Base-by-base conservation (phyloP, 2,888 invertebrate species). In the Cryptocephalus primarius region DNA sequence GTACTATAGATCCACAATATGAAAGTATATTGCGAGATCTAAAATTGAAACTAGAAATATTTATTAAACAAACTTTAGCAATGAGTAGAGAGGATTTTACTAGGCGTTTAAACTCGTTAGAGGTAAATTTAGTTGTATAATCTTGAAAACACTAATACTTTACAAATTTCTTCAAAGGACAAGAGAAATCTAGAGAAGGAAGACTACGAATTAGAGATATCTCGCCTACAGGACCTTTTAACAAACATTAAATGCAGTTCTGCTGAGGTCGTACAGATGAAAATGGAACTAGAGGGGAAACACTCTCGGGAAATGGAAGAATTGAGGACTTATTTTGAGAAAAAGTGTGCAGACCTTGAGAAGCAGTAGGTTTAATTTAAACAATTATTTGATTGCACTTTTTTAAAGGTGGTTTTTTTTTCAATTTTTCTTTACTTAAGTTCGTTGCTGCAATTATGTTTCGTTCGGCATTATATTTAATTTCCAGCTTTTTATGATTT, bases 301-400 rank as follows among this genome's bases (percentile, higher is more conserved):
- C 86, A 88, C 68, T 74, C 80, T 33, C 79, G 78, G 52, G 85
- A 88, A 65, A 82, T 88, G 81, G 86, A 86, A 64, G 82, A 87
- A 61, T 65, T 88, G 45, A 73, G 88, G 40, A 83, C 78, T 9
- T 88, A 88, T 60, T 88, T 87, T 61, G 88, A 88, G 61, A 76
- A 82, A 60, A 87, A 86, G 62, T 88, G 87, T 62, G 76, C 81
- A 1, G 85, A 88, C 58, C 76, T 88, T 67, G 86, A 86, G 62
- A 83, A 85, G 60, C 83, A 87, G 79, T 85, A 66, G 69, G 73
- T 64, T 34, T 33, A 11, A 12, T 11, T 4, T 4, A 4, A 36
- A 11, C 11, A 11, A 36, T 36, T 11, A 34, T 36, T 36, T 36
- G 36, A 4, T 11, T n/a, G n/a, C n/a, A n/a, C n/a, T 36, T 22